Evolutionary conservation across 2,113 vertebrate species (phyloP).

Genomic region (Ictalurus furcatus): DNA sequence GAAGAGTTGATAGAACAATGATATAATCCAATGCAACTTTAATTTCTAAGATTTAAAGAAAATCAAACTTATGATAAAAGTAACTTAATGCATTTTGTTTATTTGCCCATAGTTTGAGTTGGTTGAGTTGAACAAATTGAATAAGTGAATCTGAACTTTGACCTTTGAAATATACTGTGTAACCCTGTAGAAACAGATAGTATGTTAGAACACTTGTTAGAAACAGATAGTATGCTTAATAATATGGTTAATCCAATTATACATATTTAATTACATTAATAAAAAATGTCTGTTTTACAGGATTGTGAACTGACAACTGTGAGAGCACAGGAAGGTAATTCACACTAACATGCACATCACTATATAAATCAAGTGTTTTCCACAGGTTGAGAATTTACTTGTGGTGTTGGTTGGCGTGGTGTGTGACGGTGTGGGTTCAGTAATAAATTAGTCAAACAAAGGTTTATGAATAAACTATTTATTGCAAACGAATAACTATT

Average conservation of each 20-base stretch:
- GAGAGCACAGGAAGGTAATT: slow-evolving; percentile 10
- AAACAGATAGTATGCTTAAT: background rate
- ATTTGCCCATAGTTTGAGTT: background rate
- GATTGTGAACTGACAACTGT: background rate
- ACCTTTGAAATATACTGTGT: background rate
- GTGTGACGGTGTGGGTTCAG: no score
- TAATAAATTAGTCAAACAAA: no score
- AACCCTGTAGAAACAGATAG: background rate
- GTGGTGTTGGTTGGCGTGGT: no score
- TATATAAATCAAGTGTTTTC: background rate
- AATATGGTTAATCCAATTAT: background rate
- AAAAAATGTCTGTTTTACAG: background rate
- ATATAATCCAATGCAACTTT: background rate
- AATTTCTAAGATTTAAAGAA: background rate
- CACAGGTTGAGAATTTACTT: no score
- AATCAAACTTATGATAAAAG: background rate
- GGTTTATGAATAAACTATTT: no score
- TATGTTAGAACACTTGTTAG: background rate
- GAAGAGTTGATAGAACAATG: background rate
- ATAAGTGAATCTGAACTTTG: background rate
- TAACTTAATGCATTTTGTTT: background rate
- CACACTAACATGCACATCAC: background rate
- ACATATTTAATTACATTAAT: background rate
- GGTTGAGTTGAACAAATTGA: background rate
- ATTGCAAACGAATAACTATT: no score